These are phyloP conservation scores for Catostylus mosaicus DNA, from an alignment of 30 jellyfish, hydroid and myxozoan species.

Conservation along the genomic window DNA sequence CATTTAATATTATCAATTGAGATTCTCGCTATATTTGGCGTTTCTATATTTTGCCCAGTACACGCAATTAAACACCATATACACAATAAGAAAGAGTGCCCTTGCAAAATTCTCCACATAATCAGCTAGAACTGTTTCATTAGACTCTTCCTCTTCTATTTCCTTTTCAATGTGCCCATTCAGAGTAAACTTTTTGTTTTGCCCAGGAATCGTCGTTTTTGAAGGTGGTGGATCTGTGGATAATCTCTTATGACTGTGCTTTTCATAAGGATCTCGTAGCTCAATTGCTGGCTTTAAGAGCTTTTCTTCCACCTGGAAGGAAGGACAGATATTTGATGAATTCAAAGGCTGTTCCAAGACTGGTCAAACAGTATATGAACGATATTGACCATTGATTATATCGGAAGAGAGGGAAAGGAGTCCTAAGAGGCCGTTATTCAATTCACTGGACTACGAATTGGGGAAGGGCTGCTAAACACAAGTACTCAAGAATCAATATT, in stretches of 20 bases:
- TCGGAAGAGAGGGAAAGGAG: no score
- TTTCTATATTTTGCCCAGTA: slow-evolving; percentile 85
- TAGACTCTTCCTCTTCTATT: not conserved
- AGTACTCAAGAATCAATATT: no score
- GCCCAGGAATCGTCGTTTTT: not conserved
- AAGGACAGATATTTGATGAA: no score
- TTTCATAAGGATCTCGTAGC: slow-evolving; percentile 37
- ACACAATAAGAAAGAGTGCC: slow-evolving; percentile 79
- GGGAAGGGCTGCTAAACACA: no score
- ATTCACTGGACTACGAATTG: no score
- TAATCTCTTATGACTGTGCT: slow-evolving; percentile 44
- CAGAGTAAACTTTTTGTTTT: slow-evolving; percentile 15
- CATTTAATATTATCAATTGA: not conserved
- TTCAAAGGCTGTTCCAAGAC: no score
- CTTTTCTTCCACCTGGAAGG: slow-evolving; percentile 31
- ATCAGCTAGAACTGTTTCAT: slow-evolving; percentile 71
- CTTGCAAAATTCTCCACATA: slow-evolving; percentile 86
- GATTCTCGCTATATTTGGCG: slow-evolving; percentile 7
- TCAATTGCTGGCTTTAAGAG: slow-evolving; percentile 9
- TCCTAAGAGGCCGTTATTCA: no score
- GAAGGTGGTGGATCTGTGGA: slow-evolving; percentile 59
- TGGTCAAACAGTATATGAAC: no score
- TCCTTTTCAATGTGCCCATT: slow-evolving; percentile 15
- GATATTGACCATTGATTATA: no score
- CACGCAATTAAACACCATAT: slow-evolving; percentile 72